phyloP scores from a whole-genome alignment of 2,888 invertebrate genomes.

The Tetranychus truncatus region DNA sequence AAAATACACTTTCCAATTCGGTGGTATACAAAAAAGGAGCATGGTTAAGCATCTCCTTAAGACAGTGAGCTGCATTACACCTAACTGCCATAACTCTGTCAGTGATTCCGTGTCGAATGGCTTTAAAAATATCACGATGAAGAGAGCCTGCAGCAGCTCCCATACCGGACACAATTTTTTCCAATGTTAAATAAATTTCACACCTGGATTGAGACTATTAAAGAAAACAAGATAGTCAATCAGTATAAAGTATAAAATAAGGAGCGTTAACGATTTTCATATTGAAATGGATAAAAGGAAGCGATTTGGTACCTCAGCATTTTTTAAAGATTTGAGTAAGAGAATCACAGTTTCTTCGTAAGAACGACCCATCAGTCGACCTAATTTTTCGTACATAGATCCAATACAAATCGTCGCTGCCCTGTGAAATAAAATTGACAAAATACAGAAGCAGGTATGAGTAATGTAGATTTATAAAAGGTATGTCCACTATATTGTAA shows the following conservation, averaged over 20 bases:
- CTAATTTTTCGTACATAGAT: constrained; percentile 91
- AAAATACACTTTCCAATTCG: constrained; percentile 75
- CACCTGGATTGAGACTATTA: constrained; percentile 67
- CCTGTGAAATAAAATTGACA: constrained; percentile 39
- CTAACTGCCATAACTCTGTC: constrained; percentile 83
- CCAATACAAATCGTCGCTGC: constrained; percentile 89
- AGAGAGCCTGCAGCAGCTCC: constrained; percentile 71
- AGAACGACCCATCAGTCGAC: constrained; percentile 93
- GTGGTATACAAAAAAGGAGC: constrained; percentile 61
- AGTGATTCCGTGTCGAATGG: constrained; percentile 63
- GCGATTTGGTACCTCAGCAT: constrained; percentile 45
- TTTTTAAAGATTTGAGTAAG: constrained; percentile 68
- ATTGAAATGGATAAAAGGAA: neutral
- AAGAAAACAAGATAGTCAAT: constrained; percentile 15
- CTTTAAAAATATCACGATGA: constrained; percentile 75
- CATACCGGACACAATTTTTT: constrained; percentile 80
- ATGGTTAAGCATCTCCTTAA: constrained; percentile 70
- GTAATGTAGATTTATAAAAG: neutral
- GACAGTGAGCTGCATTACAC: constrained; percentile 72
- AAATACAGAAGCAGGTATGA: neutral
- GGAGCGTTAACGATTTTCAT: neutral
- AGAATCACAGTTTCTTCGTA: constrained; percentile 94
- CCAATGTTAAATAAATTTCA: constrained; percentile 89
- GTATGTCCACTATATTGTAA: too few relatives aligned
- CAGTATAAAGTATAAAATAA: constrained; percentile 5